Base-by-base conservation (phyloP, 2,888 invertebrate genomes). In the Ligdia adustata region DNA sequence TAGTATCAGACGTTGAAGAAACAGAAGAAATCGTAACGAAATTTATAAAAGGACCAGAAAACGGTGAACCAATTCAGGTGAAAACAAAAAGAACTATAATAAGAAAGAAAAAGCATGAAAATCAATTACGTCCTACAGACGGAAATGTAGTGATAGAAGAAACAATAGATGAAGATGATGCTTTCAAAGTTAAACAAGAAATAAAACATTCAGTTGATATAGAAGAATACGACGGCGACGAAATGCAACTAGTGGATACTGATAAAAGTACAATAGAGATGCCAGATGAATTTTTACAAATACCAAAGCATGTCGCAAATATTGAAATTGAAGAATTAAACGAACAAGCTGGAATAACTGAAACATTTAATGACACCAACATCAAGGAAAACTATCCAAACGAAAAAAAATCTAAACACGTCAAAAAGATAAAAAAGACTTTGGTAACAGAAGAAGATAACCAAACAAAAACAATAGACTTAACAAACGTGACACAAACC, bases 1-100 rank as follows among this genome's bases (percentile, higher is more conserved):
- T 74, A 63, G 79, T 82, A 50, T 90, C 84, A 3, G 90, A 91
- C 43, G 55, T 80, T 26, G 89, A 92, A 79, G 92, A 92, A 86
- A 85, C 88, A 28, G 91, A 92, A 75, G 92, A 93, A 84, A 92
- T 92, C 9, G 72, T 92, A 24, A 92, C 92, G 0, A 92, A 91
- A 75, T 92, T 92, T 60, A 77, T 91, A 57, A 81, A 86, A 69
- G 72, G 82, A 27, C 85, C 91, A 5, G 91, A 87, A 13, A 80
- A 84, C 42, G 75, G 78, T n/a, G 91, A 91, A 74, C 90, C 91
- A 4, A 88, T 83, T 48, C 89, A 91, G 75, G 82, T 91, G 9
- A 90, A 91, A 72, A 92, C 92, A 1, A 92, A 92, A 69, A 66
- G 92, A 60, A 92, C 92, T 0, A 90, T 91, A 46, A 63, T 92